Base-by-base conservation (phyloP, 1,140 invertebrate species). In the Pseudomyrmex pallidus region DNA sequence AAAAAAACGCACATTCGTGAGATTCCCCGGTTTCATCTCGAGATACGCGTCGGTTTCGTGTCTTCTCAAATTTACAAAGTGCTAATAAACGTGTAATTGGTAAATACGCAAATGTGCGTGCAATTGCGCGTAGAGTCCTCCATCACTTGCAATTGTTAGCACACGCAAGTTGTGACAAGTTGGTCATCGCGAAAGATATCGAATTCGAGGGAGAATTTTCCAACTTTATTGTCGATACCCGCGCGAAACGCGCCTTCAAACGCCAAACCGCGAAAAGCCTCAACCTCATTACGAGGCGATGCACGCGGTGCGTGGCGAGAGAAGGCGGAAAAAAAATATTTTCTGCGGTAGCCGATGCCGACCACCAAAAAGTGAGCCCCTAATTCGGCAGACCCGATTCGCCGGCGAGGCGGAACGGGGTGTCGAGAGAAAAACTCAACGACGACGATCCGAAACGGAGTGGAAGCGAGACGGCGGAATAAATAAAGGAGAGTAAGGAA, bases 291-390 rank as follows among this genome's bases (percentile, higher is more conserved):
- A 86, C 61, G 48, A 66, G 56, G 70, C 87, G 83, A 52, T n/a
- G 57, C 86, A 85, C 66, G 35, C 66, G 35, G 35, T 35, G 35
- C 35, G 35, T 35, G 73, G 22, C 78, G n/a, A 46, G 66, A 68
- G 62, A 74, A 87, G 73, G 57, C 78, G 54, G n/a, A 52, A 50
- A 44, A 76, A 83, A 76, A 84, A 77, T 70, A 52, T 82, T 85
- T 84, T 56, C 35, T 35, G 35, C 35, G 48, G 62, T 44, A 77
- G 76, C 13, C 74, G n/a, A n/a, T 63, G 72, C 57, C 85, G 88
- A 86, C 85, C 72, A 89, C 87, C 87, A 89, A 89, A 89, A 89
- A 89, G 80, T 63, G 87, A 85, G 77, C 64, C 72, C 87, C 85
- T 89, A 89, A 89, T 89, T 89, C 88, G 76, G 72, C 67, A 74